Evolutionary conservation across 2,888 invertebrate genomes (phyloP).

Genomic region (Gari tellinella): DNA sequence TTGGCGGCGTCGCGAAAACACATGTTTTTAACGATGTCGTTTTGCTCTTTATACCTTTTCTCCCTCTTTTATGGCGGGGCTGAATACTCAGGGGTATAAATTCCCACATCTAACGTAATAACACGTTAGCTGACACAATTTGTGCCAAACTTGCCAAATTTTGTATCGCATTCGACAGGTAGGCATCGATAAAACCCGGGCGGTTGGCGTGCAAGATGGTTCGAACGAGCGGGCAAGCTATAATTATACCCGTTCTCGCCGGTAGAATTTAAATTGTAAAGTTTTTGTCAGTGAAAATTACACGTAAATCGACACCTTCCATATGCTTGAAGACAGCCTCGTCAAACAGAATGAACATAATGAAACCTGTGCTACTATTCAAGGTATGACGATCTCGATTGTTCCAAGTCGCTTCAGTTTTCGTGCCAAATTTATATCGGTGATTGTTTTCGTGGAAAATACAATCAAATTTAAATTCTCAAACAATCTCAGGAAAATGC

Average conservation of each 20-base stretch:
- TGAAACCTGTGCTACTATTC: too few relatives aligned
- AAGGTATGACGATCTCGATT: too few relatives aligned
- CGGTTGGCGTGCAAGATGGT: constrained; percentile 9
- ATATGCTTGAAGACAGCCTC: constrained; percentile 39
- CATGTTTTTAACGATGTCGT: too few relatives aligned
- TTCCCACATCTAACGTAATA: constrained; percentile 36
- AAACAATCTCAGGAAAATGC: too few relatives aligned
- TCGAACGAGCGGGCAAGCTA: background rate
- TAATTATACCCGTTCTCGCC: background rate
- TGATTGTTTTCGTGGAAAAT: too few relatives aligned
- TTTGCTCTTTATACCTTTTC: background rate
- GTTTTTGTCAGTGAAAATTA: too few relatives aligned
- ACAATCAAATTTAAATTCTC: too few relatives aligned
- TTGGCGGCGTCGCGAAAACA: too few relatives aligned
- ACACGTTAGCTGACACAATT: constrained; percentile 41
- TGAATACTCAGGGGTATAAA: constrained; percentile 40
- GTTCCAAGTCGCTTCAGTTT: too few relatives aligned
- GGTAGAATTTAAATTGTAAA: too few relatives aligned
- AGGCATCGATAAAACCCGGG: constrained; percentile 41
- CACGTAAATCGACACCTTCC: constrained; percentile 37
- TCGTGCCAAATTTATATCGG: too few relatives aligned
- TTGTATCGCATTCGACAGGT: constrained; percentile 44
- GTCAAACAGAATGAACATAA: too few relatives aligned
- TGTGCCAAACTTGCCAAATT: constrained; percentile 47
- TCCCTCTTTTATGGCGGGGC: background rate